Evolutionary conservation across 2,797 vertebrate genomes (phyloP).

Genomic region (Ctenopoma kingsleyae): DNA sequence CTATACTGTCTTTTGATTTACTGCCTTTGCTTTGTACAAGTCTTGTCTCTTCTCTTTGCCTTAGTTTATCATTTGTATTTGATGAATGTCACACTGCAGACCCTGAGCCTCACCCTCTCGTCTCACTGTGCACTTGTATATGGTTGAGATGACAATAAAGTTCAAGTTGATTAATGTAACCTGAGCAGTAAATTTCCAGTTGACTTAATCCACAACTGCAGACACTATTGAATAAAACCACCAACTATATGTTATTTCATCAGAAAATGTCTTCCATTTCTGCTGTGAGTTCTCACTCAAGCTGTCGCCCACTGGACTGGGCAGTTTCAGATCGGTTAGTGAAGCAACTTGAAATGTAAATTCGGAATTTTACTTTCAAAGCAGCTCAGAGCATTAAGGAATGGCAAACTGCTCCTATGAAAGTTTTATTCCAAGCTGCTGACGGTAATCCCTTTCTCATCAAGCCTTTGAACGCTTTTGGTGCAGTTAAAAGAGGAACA

Average conservation of each 20-base stretch:
- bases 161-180: not conserved
- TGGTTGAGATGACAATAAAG: no score
- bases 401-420: slow-evolving; percentile 64
- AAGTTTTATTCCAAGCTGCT: slow-evolving; percentile 73
- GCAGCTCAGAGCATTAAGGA: slow-evolving; percentile 68
- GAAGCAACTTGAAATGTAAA: slow-evolving; percentile 64
- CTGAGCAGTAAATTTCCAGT: slow-evolving; percentile 1
- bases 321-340: slow-evolving; percentile 37
- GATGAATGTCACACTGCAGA: no score
- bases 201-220: not conserved
- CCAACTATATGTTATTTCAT: slow-evolving; percentile 3
- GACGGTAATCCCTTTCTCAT: slow-evolving; percentile 73
- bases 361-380: slow-evolving; percentile 75
- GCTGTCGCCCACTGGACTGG: slow-evolving; percentile 31
- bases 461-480: slow-evolving; percentile 61
- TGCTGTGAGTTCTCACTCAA: slow-evolving; percentile 15
- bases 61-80: no score
- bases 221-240: slow-evolving; percentile 16
- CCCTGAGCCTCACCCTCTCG: no score
- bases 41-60: no score
- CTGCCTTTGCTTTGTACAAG: no score
- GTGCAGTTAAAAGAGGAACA: slow-evolving; percentile 76
- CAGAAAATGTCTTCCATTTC: slow-evolving; percentile 13
- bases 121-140: no score
- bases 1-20: no score